Evolutionary conservation across 1,140 invertebrate genomes (phyloP), one percentile per base, ranked within the genome.

Genomic region (Drosophila tristis): DNA sequence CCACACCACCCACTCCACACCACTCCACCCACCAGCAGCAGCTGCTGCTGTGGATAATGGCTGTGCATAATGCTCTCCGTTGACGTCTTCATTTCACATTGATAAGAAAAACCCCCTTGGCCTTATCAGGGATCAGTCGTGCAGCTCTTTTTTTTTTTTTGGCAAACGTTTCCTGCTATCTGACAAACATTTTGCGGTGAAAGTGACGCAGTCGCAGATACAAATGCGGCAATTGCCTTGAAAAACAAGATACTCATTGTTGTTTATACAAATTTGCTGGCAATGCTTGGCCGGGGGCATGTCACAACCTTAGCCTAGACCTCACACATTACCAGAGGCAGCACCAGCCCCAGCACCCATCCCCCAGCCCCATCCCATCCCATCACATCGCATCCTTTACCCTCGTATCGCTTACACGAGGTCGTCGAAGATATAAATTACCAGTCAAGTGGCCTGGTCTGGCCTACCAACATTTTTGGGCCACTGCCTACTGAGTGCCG

Each of bases 231-330:
- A 84, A 82, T 78, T 74, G 58, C 59, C 29, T 23, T 5, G n/a
- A 11, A 16, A 62, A 65, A n/a, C 9, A 15, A 8, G 9, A 29
- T 45, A 43, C 23, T 31, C 25, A 31, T 59, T 64, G 57, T 58
- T 68, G 68, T 74, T 70, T 79, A 63, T 47, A 63, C 82, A 65
- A 82, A 86, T 64, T 72, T 78, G 29, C 59, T 59, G 62, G 61
- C 65, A 84, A 62, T 57, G 48, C 50, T 68, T 78, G 42, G 60
- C 50, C 49, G 50, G 67, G 50, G 67, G 50, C 79, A 82, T 86
- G 79, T 89, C 79, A 89, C 84, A 87, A 87, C 84, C 84, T 87
- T 89, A 73, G 84, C 75, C 82, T 89, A 87, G 82, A 89, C 78
- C 79, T 63, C 63, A 78, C 56, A 65, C 62, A 78, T 59, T 56